Base-by-base conservation (phyloP, 2,888 invertebrate genomes). In the Neria commutata region DNA sequence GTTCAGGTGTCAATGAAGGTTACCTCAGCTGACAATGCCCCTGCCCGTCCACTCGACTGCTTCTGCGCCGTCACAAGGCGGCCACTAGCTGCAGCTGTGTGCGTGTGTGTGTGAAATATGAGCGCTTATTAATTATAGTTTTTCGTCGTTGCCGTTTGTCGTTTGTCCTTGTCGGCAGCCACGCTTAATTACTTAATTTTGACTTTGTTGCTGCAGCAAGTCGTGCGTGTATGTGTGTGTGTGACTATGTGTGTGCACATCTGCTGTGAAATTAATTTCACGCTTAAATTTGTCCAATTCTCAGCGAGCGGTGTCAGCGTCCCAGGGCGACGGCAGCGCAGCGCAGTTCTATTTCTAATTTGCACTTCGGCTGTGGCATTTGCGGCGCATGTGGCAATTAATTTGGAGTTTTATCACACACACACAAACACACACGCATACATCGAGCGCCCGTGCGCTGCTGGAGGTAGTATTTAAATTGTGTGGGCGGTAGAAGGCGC, bases 161-260 rank as follows among this genome's bases (percentile, higher is more conserved):
- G n/a, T 52, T 50, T 8, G 6, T 4, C n/a, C 37, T 14, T n/a
- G 10, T 4, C 37, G 14, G 4, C 11, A 4, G 40, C 37, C 37
- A 37, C 40, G 56, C 54, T 53, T 57, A 61, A 61, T 57, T 54
- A 57, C 60, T 61, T 61, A 56, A 61, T 56, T 56, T 42, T 23
- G 34, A 56, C 49, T 49, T 56, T 54, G 29, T 49, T 29, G 26
- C 40, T 34, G n/a, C 34, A n/a, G 11, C 19, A 16, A 16, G 8
- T 29, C n/a, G 23, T 56, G 14, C 21, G 24, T 3, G 16, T 46
- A 24, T 34, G 34, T 24, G 24, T 37, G 25, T 25, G 47, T 48
- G 37, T 34, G 24, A 14, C 16, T 23, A 29, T 26, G 26, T 53
- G 42, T 26, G 26, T 53, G 25, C 26, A 19, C 25, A n/a, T 4